These are phyloP conservation scores for Ectobius pallidus DNA, from an alignment of 2,888 invertebrate species.

Conservation along the genomic window DNA sequence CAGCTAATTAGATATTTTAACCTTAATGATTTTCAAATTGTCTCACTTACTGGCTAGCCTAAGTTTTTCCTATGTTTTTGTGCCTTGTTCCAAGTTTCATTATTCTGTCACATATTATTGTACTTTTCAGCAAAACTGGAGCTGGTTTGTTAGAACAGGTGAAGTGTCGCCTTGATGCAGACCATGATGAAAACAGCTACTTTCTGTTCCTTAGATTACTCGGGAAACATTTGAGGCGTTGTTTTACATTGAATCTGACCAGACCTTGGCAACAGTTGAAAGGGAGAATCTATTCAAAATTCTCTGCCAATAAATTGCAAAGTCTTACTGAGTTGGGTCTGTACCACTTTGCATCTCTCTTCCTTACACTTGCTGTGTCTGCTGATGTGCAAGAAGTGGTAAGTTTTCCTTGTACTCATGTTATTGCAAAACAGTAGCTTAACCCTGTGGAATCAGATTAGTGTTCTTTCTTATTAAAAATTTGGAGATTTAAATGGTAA, in stretches of 20 bases:
- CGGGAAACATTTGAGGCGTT: constrained; percentile 43
- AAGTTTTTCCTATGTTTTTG: too few species aligned
- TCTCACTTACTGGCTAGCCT: too few species aligned
- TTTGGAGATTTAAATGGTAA: too few species aligned
- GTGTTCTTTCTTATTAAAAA: neutral
- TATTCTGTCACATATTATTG: too few species aligned
- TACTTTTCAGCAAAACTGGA: constrained; percentile 49
- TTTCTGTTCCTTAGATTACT: constrained; percentile 45
- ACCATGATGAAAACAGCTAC: constrained; percentile 50
- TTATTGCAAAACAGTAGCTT: neutral
- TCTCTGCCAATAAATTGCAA: constrained; percentile 61
- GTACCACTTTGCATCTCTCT: constrained; percentile 60
- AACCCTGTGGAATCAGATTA: neutral
- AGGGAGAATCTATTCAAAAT: constrained; percentile 65
- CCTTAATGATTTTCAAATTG: too few species aligned
- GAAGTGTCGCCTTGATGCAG: constrained; percentile 45
- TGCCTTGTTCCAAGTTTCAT: too few species aligned
- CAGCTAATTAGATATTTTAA: too few species aligned
- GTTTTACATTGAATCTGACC: constrained; percentile 39
- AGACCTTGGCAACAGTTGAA: constrained; percentile 59
- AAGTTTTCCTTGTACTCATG: constrained; percentile 42
- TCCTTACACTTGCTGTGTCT: constrained; percentile 55
- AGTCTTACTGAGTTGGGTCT: constrained; percentile 62
- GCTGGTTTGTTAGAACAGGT: constrained; percentile 48
- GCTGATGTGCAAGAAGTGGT: constrained; percentile 56